These are phyloP conservation scores for Drosophila sulfurigaster DNA, from an alignment of 1,140 invertebrate genomes.

Conservation along the genomic window DNA sequence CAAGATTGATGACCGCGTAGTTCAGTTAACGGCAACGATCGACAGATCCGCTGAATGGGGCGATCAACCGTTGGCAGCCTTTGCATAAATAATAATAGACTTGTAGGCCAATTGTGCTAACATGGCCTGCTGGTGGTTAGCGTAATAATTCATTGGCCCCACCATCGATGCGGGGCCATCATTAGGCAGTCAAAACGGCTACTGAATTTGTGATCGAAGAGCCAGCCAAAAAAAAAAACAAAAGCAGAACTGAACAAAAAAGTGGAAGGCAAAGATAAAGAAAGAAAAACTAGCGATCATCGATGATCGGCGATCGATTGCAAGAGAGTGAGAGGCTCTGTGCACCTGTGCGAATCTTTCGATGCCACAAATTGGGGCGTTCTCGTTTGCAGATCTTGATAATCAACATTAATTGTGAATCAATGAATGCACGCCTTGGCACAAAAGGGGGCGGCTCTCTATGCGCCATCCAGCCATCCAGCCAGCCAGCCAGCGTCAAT, in stretches of 20 bases:
- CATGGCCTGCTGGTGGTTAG: slow-evolving; percentile 74
- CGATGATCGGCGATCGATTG: slow-evolving; percentile 29
- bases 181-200: slow-evolving; percentile 81
- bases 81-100: slow-evolving; percentile 82
- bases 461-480: not conserved
- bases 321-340: not conserved
- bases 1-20: slow-evolving; percentile 79
- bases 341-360: slow-evolving; percentile 57
- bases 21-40: slow-evolving; percentile 73
- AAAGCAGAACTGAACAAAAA: not conserved
- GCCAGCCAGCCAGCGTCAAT: not conserved
- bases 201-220: slow-evolving; percentile 73
- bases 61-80: slow-evolving; percentile 68
- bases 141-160: slow-evolving; percentile 76
- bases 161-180: slow-evolving; percentile 60
- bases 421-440: slow-evolving; percentile 76
- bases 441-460: slow-evolving; percentile 29
- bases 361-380: slow-evolving; percentile 72
- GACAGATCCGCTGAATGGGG: slow-evolving; percentile 46
- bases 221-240: slow-evolving; percentile 25
- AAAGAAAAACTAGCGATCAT: slow-evolving; percentile 9
- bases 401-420: slow-evolving; percentile 81
- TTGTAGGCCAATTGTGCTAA: slow-evolving; percentile 81
- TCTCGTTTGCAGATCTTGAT: slow-evolving; percentile 61
- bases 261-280: slow-evolving; percentile 8